Evolutionary conservation across 2,888 invertebrate species (phyloP), one percentile per base, ranked within the genome.

Genomic region (Pandemis corylana): DNA sequence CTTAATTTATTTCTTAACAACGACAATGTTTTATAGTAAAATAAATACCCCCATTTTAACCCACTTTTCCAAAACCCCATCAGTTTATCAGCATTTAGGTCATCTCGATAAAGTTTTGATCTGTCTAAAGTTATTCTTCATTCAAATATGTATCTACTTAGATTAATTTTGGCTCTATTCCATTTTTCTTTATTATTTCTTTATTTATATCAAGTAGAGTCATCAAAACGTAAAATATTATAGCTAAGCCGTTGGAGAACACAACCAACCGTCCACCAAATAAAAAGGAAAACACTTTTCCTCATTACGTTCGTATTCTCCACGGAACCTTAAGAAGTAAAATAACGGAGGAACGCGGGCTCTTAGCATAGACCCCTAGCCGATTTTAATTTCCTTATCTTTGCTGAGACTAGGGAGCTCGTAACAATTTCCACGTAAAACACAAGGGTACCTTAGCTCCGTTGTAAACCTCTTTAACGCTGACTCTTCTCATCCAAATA

Each of bases 331-430:
- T 53, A 44, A 66, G 49, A 44, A 74, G 28, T 69, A 56, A 51
- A 65, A 51, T 65, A 65, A 74, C 51, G 64, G 49, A 65, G 65
- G 64, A 72, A 62, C 64, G 74, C 53, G 53, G 67, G 65, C 61
- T 44, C 28, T 59, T 51, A 61, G 74, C 69, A 41, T 53, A 62
- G 64, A 61, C 65, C 51, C 61, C 61, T 42, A 44, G 70, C 66
- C 46, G 62, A 73, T 69, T 70, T 71, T 71, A 67, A 67, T 75
- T 67, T 70, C 68, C 66, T 75, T 75, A 75, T 74, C 74, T 70
- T 62, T 15, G 62, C 61, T 70, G 51, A 13, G 46, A 74, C 53
- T 74, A 44, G 68, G 42, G 44, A 59, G 61, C 66, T 67, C 62
- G 75, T 63, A 75, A 75, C 75, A 67, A 71, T 67, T 66, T 56